A percentile compares a stretch with the other conserved stretches of the same genome.
Evolutionary conservation across 2,113 vertebrate species (phyloP).

Genomic region (Dendrocopos noguchii): DNA sequence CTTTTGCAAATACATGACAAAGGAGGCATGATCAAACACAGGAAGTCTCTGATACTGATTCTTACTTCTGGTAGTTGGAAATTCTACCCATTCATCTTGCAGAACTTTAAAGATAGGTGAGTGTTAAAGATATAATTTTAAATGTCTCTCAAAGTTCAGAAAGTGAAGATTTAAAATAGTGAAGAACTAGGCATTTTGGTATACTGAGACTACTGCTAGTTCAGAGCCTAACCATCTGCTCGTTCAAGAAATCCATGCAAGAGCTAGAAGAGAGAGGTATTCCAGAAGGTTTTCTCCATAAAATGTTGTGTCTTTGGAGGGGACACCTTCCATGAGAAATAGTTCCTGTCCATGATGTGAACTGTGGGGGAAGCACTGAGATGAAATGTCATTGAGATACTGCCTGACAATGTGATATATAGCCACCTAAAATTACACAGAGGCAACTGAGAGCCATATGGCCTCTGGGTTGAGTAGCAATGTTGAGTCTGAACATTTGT

Average conservation of each 20-base stretch:
- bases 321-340: neutral
- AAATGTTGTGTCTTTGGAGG: neutral
- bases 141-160: neutral
- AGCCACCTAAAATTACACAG: neutral
- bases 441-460: neutral
- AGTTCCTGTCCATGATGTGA: neutral
- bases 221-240: neutral
- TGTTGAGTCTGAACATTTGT: fast-evolving
- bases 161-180: neutral
- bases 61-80: neutral
- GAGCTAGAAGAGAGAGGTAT: neutral
- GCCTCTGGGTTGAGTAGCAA: neutral
- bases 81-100: neutral
- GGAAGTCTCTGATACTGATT: neutral
- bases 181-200: neutral
- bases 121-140: neutral
- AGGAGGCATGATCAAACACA: neutral
- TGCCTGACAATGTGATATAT: neutral
- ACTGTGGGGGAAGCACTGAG: neutral
- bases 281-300: neutral
- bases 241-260: neutral
- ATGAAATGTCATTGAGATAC: neutral
- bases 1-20: neutral
- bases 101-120: neutral
- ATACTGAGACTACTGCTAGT: neutral